Base-by-base conservation (phyloP, 2,797 vertebrate genomes). In the Neostethus bicornis region DNA sequence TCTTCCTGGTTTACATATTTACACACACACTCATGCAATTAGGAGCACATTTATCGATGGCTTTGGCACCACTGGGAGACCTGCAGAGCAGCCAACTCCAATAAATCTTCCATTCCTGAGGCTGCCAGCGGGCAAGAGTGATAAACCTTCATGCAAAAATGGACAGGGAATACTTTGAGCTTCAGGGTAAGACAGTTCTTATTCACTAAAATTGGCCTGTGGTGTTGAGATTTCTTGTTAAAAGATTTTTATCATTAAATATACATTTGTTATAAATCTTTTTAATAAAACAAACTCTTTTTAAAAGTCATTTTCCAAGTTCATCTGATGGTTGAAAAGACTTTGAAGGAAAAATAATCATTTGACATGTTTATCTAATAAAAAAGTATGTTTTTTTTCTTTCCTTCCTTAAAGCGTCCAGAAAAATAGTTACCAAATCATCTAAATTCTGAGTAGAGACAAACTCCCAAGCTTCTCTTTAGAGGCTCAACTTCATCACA, bases 1-100 rank as follows among this genome's bases (percentile, higher is more conserved):
- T 77, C 73, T 74, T 79, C 56, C 77, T 70, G 75, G 81, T 85
- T 87, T 89, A 86, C 86, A 90, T 91, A 89, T 90, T 90, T 87
- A 88, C 80, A 81, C 77, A 80, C 83, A 69, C 60, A 53, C 74
- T 53, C 69, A 53, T 59, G 82, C 85, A 90, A 86, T 90, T 88
- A 86, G 82, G 70, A 83, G 66, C 61, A 29, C 63, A 61, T 81
- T 87, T 85, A 89, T 89, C 59, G 85, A 90, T 70, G 66, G 62
- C 41, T 57, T 60, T n/a, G 11, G 47, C 76, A 69, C 77, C 81
- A 14, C 73, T 61, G 80, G 82, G 81, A 76, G 62, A 64, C 60
- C 45, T 19, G 74, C 62, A 45, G 58, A 32, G 74, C 49, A 70
- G 60, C 77, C 77, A 57, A 46, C 70, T 80, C 73, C 78, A 48